Evolutionary conservation across 2,888 invertebrate genomes (phyloP), one percentile per base, ranked within the genome.

Genomic region (Eretmocerus hayati): DNA sequence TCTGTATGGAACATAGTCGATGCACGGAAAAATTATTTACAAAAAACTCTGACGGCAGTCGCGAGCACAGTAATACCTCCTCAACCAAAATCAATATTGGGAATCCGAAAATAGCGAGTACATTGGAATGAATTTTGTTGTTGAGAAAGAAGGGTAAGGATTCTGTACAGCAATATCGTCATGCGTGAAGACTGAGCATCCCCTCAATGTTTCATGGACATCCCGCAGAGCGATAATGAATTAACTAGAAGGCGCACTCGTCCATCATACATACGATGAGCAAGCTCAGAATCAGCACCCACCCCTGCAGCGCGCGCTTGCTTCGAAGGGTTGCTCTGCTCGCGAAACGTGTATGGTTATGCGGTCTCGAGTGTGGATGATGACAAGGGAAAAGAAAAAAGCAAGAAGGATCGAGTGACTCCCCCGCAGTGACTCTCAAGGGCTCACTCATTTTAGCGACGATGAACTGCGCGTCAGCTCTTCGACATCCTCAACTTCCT

Each of bases 151-250:
- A 44, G n/a, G 47, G 46, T 43, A 42, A 15, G 32, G 35, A 22
- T 15, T n/a, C 23, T 18, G 19, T 22, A 36, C 38, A 48, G 43
- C 37, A 38, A 15, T 16, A 35, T 32, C 38, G 45, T 26, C 44
- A 36, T 23, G 48, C 42, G 16, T 32, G 44, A 48, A 43, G 43
- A 39, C 42, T 30, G 44, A 53, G 33, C 48, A 37, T 49, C 42
- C 47, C 41, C n/a, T n/a, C 9, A 26, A 30, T 36, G 30, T 35
- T 42, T 47, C 41, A 32, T 36, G 41, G 56, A 46, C 46, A 47
- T 48, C 56, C 56, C 56, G 54, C 53, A 40, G 56, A 42, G 57
- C 56, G 56, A 56, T 60, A 59, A 61, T 60, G 59, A 61, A 60
- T 61, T 60, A 61, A 60, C 59, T 60, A 57, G 49, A 56, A 50